A percentile compares a stretch with the other conserved stretches of the same genome.
These are phyloP conservation scores for Leiothrix lutea DNA, from an alignment of 2,113 vertebrate species.

Conservation along the genomic window DNA sequence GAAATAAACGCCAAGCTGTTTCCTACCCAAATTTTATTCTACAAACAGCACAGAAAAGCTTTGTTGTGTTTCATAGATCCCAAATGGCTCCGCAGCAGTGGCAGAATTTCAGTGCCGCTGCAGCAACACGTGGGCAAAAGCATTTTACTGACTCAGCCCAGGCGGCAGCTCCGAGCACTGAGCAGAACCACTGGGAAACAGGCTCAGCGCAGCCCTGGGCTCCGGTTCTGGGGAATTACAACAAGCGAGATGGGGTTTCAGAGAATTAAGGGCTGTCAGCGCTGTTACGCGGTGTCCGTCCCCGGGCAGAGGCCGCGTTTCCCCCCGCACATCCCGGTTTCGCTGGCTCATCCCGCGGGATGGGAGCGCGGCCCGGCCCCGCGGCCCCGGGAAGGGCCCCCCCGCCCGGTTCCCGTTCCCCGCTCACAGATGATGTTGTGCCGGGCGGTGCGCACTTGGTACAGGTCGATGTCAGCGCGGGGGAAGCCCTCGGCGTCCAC, in stretches of 20 bases:
- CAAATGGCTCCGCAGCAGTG: not conserved
- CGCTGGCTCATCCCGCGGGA: not conserved
- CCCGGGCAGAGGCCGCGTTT: not conserved
- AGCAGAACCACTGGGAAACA: accelerated
- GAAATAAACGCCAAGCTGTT: not conserved
- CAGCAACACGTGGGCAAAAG: accelerated
- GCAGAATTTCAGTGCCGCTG: not conserved
- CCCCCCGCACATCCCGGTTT: not conserved
- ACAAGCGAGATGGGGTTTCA: accelerated
- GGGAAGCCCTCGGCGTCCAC: constrained; percentile 90
- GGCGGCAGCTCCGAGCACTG: accelerated
- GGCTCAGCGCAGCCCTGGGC: accelerated
- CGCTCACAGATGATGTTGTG: constrained; percentile 90
- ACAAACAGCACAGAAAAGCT: not conserved
- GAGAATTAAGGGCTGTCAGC: not conserved
- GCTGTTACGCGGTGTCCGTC: not conserved
- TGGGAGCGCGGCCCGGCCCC: not conserved
- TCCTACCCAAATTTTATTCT: not conserved
- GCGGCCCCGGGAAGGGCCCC: not conserved
- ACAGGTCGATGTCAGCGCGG: constrained; percentile 87
- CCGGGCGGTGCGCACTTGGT: constrained; percentile 87
- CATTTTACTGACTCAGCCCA: not conserved
- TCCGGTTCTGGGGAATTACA: not conserved
- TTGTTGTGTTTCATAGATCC: not conserved
- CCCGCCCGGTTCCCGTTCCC: not conserved